phyloP scores from a whole-genome alignment of 1,140 invertebrate genomes.

The Delia radicum region DNA sequence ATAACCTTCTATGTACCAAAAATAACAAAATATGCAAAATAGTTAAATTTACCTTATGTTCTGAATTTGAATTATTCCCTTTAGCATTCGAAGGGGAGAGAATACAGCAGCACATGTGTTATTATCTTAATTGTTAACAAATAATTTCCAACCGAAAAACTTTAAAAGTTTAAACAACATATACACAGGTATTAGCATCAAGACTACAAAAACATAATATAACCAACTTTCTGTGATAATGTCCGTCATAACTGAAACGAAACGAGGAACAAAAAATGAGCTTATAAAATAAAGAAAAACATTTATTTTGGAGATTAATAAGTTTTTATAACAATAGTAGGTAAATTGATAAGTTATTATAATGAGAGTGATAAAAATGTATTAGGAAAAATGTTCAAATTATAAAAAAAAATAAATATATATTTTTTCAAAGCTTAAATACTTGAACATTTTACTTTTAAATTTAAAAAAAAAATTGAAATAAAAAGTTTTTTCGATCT shows the following conservation, averaged over 20 bases:
- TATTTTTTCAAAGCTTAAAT: too few relatives aligned
- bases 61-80: neutral
- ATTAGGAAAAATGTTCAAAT: too few relatives aligned
- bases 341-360: too few relatives aligned
- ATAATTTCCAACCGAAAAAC: conserved; percentile 54
- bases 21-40: neutral
- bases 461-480: too few relatives aligned
- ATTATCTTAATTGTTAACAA: conserved; percentile 45
- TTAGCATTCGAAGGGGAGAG: neutral
- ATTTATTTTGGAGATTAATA: too few relatives aligned
- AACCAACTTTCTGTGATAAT: conserved; percentile 51
- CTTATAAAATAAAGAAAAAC: too few relatives aligned
- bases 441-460: too few relatives aligned
- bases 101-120: neutral
- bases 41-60: neutral
- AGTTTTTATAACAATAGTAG: too few relatives aligned
- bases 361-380: too few relatives aligned
- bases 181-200: conserved; percentile 54
- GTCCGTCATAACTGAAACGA: conserved; percentile 50
- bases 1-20: neutral
- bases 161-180: conserved; percentile 55
- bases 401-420: too few relatives aligned
- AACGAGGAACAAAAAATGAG: too few relatives aligned
- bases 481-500: too few relatives aligned
- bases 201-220: conserved; percentile 52